Conservation (phyloP, 2,888 invertebrate species). For the Parelbella ahira region DNA sequence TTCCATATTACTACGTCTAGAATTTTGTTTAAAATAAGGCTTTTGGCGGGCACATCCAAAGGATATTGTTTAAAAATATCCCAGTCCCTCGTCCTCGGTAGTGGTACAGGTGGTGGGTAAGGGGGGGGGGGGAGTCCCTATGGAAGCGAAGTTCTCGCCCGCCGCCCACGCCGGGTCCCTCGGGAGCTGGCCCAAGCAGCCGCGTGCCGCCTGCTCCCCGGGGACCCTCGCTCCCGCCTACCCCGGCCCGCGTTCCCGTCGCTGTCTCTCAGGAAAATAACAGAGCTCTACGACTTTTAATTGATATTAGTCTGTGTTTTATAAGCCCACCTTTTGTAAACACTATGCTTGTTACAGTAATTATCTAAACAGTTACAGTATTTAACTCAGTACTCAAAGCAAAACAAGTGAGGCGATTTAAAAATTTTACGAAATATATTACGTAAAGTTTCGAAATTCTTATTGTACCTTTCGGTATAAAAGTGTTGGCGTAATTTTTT, state of each 20-base stretch:
- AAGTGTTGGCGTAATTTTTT: no score
- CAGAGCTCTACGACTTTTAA: conserved; percentile 71
- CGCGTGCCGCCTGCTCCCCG: conserved; percentile 68
- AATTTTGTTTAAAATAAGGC: not conserved
- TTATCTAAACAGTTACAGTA: no score
- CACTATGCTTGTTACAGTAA: no score
- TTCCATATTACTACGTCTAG: no score
- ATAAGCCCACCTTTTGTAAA: no score
- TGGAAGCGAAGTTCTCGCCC: conserved; percentile 70
- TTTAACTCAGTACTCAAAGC: no score
- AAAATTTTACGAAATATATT: no score
- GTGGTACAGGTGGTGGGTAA: conserved; percentile 50
- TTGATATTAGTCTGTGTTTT: conserved; percentile 44
- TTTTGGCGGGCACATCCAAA: conserved; percentile 17
- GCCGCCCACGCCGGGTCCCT: conserved; percentile 69
- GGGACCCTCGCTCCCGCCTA: conserved; percentile 49
- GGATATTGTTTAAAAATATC: conserved; percentile 70
- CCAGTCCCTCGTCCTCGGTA: conserved; percentile 51
- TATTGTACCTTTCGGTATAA: no score
- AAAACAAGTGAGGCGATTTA: no score
- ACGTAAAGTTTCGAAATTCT: no score
- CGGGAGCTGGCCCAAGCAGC: conserved; percentile 68
- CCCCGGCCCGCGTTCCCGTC: conserved; percentile 37
- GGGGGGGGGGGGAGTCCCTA: conserved; percentile 56
- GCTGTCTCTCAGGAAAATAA: conserved; percentile 61